Base-by-base conservation (phyloP, 2,888 invertebrate species). In the Apodemia duryi region DNA sequence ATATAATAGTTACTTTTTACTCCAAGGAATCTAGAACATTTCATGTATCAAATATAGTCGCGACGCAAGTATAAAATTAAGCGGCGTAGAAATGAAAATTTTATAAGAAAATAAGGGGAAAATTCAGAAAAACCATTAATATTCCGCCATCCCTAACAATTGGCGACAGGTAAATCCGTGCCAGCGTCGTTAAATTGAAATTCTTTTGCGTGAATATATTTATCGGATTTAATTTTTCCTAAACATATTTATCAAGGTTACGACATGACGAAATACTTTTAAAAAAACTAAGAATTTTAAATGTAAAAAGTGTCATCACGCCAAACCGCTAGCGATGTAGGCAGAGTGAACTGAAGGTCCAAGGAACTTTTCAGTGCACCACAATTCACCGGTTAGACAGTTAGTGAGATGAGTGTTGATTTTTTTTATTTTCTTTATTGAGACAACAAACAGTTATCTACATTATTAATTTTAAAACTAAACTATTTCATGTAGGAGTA, bases 161-260 rank as follows among this genome's bases (percentile, higher is more conserved):
- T 63, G 68, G 70, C 69, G 89, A 86, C 88, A 86, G 86, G 83
- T 80, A 80, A 75, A 75, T 73, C 66, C 71, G 68, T 64, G 71
- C 65, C 67, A 71, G 71, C 76, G 75, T 73, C 69, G 74, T 73
- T 72, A 79, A 80, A 86, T 87, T 86, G 88, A 84, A 88, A 88
- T 88, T 85, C 85, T 83, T 86, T 83, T 75, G 77, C 77, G 80
- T 82, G 82, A 84, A 83, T 81, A 83, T 77, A 76, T 32, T 57
- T 82, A 85, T 83, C 83, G 77, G 85, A 85, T 86, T 86, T 81
- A 74, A 79, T 77, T 75, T 57, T 57, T 13, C 13, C 32, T 32
- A 32, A 57, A 57, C 32, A 57, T 57, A 13, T 54, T 32, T 54
- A 54, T 54, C 54, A 54, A 11, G 28, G 29, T 11, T 54, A 54